A percentile compares a stretch with the other conserved stretches of the same genome.
Evolutionary conservation across 1,140 invertebrate species (phyloP).

Genomic region (Philopotamus ludificatus): DNA sequence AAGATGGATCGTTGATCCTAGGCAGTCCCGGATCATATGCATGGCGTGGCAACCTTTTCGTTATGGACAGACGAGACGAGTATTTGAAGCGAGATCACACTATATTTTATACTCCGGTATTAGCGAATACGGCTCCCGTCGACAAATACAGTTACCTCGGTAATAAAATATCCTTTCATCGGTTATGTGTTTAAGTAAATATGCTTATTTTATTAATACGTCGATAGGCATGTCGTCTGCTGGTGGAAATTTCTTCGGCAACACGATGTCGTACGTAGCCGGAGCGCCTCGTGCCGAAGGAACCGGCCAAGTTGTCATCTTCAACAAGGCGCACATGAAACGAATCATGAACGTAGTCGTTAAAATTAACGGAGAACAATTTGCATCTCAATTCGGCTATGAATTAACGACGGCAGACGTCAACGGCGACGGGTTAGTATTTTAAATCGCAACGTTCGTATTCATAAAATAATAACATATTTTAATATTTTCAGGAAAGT

Average conservation of each 20-base stretch:
- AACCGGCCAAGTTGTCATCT: slow-evolving; percentile 83
- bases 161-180: slow-evolving; percentile 43
- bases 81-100: slow-evolving; percentile 74
- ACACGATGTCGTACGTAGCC: slow-evolving; percentile 69
- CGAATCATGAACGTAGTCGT: slow-evolving; percentile 62
- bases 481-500: slow-evolving; percentile 61
- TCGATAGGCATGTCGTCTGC: slow-evolving; percentile 79
- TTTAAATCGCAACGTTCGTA: slow-evolving; percentile 26
- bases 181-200: neutral
- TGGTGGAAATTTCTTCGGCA: slow-evolving; percentile 74
- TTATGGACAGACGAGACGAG: slow-evolving; percentile 72
- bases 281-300: slow-evolving; percentile 84
- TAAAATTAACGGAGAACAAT: slow-evolving; percentile 77
- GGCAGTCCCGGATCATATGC: slow-evolving; percentile 85
- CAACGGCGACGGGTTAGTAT: slow-evolving; percentile 77
- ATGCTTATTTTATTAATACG: neutral
- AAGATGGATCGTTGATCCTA: slow-evolving; percentile 78
- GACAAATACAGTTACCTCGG: slow-evolving; percentile 90
- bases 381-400: slow-evolving; percentile 88
- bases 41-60: slow-evolving; percentile 86
- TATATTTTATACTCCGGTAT: slow-evolving; percentile 72
- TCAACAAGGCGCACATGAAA: slow-evolving; percentile 60
- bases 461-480: slow-evolving; percentile 11
- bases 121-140: slow-evolving; percentile 66
- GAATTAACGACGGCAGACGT: slow-evolving; percentile 80